These are phyloP conservation scores for Leucoma salicis DNA, from an alignment of 2,888 invertebrate genomes.

Conservation along the genomic window DNA sequence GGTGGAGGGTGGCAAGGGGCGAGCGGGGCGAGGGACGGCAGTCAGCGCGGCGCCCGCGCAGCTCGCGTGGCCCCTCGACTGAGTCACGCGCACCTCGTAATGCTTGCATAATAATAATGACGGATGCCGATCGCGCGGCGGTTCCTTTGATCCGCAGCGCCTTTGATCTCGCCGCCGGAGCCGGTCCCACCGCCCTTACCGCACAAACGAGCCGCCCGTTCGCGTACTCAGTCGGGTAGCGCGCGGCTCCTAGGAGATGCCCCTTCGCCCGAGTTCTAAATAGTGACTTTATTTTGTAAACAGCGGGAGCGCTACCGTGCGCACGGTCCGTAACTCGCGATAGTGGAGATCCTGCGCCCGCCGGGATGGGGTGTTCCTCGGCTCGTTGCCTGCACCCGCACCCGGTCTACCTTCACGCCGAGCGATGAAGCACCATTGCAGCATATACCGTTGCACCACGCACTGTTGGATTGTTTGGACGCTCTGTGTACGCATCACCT, in stretches of 20 bases:
- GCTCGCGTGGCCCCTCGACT: slow-evolving; percentile 80
- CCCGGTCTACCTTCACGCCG: slow-evolving; percentile 34
- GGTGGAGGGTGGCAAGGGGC: slow-evolving; percentile 52
- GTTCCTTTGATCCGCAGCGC: slow-evolving; percentile 78
- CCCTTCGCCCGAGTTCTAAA: slow-evolving; percentile 80
- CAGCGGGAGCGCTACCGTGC: slow-evolving; percentile 75
- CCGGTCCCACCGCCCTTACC: slow-evolving; percentile 76
- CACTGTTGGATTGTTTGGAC: slow-evolving; percentile 62
- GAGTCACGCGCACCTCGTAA: slow-evolving; percentile 82
- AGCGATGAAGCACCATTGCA: slow-evolving; percentile 45
- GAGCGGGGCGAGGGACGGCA: slow-evolving; percentile 41
- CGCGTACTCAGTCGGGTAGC: slow-evolving; percentile 80
- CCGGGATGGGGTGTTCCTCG: slow-evolving; percentile 73
- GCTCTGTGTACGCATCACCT: slow-evolving; percentile 70
- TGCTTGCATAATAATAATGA: slow-evolving; percentile 83
- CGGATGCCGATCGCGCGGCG: slow-evolving; percentile 82
- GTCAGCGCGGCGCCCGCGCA: slow-evolving; percentile 67
- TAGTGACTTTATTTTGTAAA: slow-evolving; percentile 80
- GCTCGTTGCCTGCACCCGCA: slow-evolving; percentile 39
- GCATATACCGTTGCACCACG: slow-evolving; percentile 40
- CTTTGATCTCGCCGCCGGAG: slow-evolving; percentile 79
- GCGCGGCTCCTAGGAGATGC: slow-evolving; percentile 64
- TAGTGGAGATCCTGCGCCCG: slow-evolving; percentile 57
- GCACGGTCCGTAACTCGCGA: slow-evolving; percentile 48
- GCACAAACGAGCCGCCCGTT: slow-evolving; percentile 77